phyloP scores from a whole-genome alignment of 2,113 vertebrate species.

The Clinocottus analis region DNA sequence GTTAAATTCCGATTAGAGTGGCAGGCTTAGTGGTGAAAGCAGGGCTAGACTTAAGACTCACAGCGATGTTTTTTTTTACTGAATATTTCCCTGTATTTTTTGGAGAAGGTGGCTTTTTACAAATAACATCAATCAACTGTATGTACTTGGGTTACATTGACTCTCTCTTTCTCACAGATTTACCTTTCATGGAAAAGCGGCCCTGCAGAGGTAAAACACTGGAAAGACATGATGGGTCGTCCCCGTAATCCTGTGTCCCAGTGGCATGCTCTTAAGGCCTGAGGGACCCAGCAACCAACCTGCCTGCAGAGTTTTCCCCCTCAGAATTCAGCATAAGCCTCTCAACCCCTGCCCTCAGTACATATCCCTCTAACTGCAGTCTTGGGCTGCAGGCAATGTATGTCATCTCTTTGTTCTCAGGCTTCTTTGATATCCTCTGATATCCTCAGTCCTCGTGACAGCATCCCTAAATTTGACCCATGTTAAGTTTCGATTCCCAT shows the following conservation, averaged over 20 bases:
- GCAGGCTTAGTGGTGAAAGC: conserved; percentile 35
- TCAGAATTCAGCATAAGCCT: conserved; percentile 37
- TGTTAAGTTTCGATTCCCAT: conserved; percentile 58
- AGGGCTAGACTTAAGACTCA: conserved; percentile 8
- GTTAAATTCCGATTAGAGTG: conserved; percentile 35
- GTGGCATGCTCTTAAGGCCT: conserved; percentile 99
- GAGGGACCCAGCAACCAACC: conserved; percentile 73
- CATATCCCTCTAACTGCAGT: conserved; percentile 51
- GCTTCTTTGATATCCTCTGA: conserved; percentile 75
- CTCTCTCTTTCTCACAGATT: conserved; percentile 83
- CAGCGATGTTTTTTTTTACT: conserved; percentile 7
- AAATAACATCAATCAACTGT: conserved; percentile 41
- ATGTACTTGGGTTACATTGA: conserved; percentile 12
- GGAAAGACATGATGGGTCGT: conserved; percentile 99
- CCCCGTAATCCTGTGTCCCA: conserved; percentile 96
- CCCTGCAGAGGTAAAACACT: conserved; percentile 97
- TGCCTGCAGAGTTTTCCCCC: conserved; percentile 50
- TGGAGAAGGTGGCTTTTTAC: conserved; percentile 1
- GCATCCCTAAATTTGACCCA: conserved; percentile 71
- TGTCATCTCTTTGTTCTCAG: conserved; percentile 80
- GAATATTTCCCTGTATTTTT: conserved; percentile 9
- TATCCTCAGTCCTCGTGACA: conserved; percentile 61
- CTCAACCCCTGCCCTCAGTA: conserved; percentile 52
- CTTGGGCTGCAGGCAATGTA: conserved; percentile 53
- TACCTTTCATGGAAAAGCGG: conserved; percentile 99